These are phyloP conservation scores for Temnopleurus reevesii DNA, from an alignment of 53 echinoderm and acorn worm genomes.

Conservation along the genomic window DNA sequence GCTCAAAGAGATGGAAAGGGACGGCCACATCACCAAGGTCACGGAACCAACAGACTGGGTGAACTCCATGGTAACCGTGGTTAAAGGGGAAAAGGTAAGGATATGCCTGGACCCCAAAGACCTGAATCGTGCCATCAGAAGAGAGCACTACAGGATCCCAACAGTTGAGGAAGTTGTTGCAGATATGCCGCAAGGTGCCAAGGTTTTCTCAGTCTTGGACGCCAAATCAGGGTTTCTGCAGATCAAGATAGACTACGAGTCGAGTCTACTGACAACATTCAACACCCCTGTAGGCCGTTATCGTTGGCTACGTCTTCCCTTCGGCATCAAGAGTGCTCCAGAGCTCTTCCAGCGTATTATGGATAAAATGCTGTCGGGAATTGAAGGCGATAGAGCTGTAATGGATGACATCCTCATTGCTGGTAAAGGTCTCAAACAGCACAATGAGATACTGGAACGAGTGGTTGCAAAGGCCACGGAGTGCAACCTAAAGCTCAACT, in stretches of 20 bases:
- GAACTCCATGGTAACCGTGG: conserved; percentile 60
- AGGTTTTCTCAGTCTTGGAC: conserved; percentile 57
- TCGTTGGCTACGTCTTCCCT: conserved; percentile 72
- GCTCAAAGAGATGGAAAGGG: conserved; percentile 62
- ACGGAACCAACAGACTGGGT: conserved; percentile 71
- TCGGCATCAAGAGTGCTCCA: conserved; percentile 70
- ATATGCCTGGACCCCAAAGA: conserved; percentile 69
- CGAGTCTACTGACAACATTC: conserved; percentile 67
- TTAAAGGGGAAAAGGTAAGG: conserved; percentile 59
- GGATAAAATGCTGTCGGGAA: conserved; percentile 71
- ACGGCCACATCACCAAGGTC: conserved; percentile 66
- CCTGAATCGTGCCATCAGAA: conserved; percentile 59
- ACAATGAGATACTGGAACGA: conserved; percentile 49
- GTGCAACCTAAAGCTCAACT: conserved; percentile 63
- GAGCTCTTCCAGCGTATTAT: conserved; percentile 56
- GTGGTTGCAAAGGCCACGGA: conserved; percentile 62
- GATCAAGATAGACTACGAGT: conserved; percentile 70
- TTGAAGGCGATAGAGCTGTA: conserved; percentile 67
- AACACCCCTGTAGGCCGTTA: conserved; percentile 72
- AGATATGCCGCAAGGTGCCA: conserved; percentile 37
- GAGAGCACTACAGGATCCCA: conserved; percentile 62
- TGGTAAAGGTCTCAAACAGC: conserved; percentile 47
- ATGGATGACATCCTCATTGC: conserved; percentile 61
- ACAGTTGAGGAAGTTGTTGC: conserved; percentile 60
- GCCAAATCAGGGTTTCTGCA: conserved; percentile 69